Evolutionary conservation across 2,797 vertebrate species (phyloP).

Genomic region (Denticeps clupeoides): DNA sequence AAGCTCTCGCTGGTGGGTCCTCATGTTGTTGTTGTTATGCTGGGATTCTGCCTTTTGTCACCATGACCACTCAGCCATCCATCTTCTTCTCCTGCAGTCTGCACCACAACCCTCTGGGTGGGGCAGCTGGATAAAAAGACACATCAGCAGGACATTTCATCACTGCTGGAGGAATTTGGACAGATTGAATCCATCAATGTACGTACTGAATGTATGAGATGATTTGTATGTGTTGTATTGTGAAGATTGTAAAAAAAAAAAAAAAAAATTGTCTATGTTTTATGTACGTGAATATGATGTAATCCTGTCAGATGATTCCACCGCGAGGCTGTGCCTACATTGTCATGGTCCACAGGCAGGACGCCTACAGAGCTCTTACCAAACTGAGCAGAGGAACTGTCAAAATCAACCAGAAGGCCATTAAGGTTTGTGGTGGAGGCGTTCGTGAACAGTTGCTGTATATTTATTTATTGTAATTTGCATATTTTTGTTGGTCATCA

Average conservation of each 20-base stretch:
- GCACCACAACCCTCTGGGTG: slow-evolving; percentile 95
- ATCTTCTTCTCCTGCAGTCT: slow-evolving; percentile 60
- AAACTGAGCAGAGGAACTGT: slow-evolving; percentile 80
- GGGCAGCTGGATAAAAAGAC: slow-evolving; percentile 96
- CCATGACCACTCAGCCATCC: not conserved
- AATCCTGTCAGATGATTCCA: slow-evolving; percentile 88
- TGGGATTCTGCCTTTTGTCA: not conserved
- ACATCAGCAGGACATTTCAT: slow-evolving; percentile 84
- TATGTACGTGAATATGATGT: too few species aligned
- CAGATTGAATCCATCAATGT: slow-evolving; percentile 96
- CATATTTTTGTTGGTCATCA: too few species aligned
- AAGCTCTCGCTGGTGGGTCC: slow-evolving; percentile 78
- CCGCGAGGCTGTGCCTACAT: slow-evolving; percentile 95
- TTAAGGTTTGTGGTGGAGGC: slow-evolving; percentile 96
- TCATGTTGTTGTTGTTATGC: not conserved
- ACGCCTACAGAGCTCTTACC: slow-evolving; percentile 84
- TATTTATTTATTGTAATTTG: too few species aligned
- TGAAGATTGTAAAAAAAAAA: too few species aligned
- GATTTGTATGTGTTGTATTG: not conserved
- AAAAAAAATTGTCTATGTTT: too few species aligned
- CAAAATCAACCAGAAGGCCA: slow-evolving; percentile 92
- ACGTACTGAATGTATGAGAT: slow-evolving; percentile 43
- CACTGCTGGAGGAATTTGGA: slow-evolving; percentile 91
- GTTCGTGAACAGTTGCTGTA: too few species aligned
- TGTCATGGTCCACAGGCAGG: slow-evolving; percentile 92